These are phyloP conservation scores for Aplidium turbinatum DNA, from an alignment of 23 tunicate species.

Conservation along the genomic window DNA sequence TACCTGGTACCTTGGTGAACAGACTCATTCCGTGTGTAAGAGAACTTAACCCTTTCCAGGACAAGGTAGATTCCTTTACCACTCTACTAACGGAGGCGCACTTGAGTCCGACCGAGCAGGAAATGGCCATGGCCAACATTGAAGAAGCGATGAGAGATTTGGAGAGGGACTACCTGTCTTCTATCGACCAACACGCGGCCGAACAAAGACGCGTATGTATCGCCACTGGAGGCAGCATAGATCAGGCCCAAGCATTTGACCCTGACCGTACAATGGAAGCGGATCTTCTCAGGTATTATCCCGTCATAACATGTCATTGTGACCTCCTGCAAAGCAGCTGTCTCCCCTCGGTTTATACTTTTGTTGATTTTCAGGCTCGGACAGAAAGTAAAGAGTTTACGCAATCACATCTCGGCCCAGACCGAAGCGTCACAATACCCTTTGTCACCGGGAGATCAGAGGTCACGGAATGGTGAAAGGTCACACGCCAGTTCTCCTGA, in stretches of 20 bases:
- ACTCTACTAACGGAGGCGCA: slow-evolving; percentile 47
- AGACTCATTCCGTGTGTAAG: too few relatives aligned
- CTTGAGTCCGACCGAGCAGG: slow-evolving; percentile 42
- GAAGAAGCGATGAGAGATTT: slow-evolving; percentile 49
- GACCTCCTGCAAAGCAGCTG: too few relatives aligned
- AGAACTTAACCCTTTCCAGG: too few relatives aligned
- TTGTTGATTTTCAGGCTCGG: slow-evolving; percentile 30
- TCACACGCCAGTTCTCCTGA: slow-evolving; percentile 35
- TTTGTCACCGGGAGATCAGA: too few relatives aligned
- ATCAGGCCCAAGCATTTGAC: slow-evolving; percentile 60
- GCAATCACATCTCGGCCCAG: not conserved
- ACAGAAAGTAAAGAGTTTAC: slow-evolving; percentile 12
- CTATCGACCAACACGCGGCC: slow-evolving; percentile 61
- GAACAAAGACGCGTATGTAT: slow-evolving; percentile 38
- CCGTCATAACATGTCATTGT: too few relatives aligned
- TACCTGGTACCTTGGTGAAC: too few relatives aligned
- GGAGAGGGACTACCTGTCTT: slow-evolving; percentile 59
- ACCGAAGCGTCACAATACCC: too few relatives aligned
- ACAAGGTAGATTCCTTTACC: slow-evolving; percentile 66
- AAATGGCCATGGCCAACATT: slow-evolving; percentile 53
- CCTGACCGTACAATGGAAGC: slow-evolving; percentile 63
- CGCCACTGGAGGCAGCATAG: slow-evolving; percentile 58
- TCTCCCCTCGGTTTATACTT: too few relatives aligned
- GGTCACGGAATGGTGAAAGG: not conserved
- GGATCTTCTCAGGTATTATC: slow-evolving; percentile 40